phyloP scores from a whole-genome alignment of 1,140 invertebrate genomes.

The Drosophila burlai region DNA sequence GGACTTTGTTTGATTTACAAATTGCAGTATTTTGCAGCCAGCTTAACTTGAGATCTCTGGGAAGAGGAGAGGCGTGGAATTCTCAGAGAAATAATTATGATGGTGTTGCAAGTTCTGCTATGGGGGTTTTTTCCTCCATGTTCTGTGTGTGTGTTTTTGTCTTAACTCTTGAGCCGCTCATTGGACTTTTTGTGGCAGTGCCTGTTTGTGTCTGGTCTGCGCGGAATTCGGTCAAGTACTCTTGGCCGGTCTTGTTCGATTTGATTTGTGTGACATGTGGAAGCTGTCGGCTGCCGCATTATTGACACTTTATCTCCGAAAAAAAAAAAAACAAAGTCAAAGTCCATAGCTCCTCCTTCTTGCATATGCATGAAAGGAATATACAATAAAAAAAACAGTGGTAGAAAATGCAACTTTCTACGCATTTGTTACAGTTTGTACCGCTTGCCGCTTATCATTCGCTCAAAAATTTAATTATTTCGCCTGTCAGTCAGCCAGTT shows the following conservation, averaged over 20 bases:
- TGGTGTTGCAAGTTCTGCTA: constrained; percentile 46
- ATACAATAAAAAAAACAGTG: constrained; percentile 3
- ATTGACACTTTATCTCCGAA: constrained; percentile 72
- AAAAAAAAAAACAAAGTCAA: background rate
- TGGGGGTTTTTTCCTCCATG: background rate
- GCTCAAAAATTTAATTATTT: constrained; percentile 75
- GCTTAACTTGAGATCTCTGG: background rate
- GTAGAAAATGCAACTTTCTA: constrained; percentile 59
- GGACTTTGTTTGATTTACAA: constrained; percentile 60
- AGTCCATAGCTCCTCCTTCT: background rate
- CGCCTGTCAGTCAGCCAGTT: constrained; percentile 63
- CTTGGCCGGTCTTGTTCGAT: constrained; percentile 63
- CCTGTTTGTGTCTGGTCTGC: constrained; percentile 41
- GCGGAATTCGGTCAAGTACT: constrained; percentile 81
- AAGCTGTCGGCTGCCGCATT: constrained; percentile 66
- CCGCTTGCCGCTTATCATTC: constrained; percentile 61
- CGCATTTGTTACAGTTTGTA: constrained; percentile 78
- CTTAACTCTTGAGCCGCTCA: constrained; percentile 26
- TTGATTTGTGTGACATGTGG: constrained; percentile 81
- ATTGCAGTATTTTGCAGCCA: constrained; percentile 33
- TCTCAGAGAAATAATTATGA: constrained; percentile 67
- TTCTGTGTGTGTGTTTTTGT: constrained; percentile 10
- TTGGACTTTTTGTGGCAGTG: constrained; percentile 32
- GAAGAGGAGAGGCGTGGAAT: constrained; percentile 13
- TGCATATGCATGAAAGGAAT: constrained; percentile 55